Base-by-base conservation (phyloP, 2,113 vertebrate species). In the Psilopsiagon aurifrons region DNA sequence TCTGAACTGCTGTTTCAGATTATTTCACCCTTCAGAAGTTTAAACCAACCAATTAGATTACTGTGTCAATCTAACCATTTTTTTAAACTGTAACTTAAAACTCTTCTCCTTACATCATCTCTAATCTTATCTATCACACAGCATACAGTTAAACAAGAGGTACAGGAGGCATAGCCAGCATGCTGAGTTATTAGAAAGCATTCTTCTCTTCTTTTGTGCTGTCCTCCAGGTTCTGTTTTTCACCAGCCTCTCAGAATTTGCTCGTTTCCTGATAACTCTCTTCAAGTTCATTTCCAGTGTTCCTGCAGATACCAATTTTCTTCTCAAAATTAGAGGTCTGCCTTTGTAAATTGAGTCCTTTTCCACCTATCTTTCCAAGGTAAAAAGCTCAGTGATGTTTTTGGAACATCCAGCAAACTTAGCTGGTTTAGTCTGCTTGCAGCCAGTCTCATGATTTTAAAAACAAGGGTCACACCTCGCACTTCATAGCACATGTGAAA, bases 121-220 rank as follows among this genome's bases (percentile, higher is more conserved):
- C 64, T 82, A 35, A 79, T 84, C 68, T 92, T 73, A 81, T 54
- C 69, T 74, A 63, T 62, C 86, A 68, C 57, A 47, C 57, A 59
- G 84, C 2, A 11, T 63, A 85, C n/a, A 93, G 76, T 64, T 88
- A 80, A 69, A 74, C 75, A 83, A 7, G 55, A 94, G 67, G 68
- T 51, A 78, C 1, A 24, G 77, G 70, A 57, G 74, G 43, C 51
- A 59, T 57, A 63, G 73, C 44, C 8, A 4, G 66, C 23, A 37
- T 3, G 23, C 69, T 60, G 7, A 1, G 29, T 51, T 46, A 68
- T 70, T 77, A 71, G 62, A 67, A 1, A 5, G 35, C 28, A 49
- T 41, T 88, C 66, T 89, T 78, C 64, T 90, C n/a, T 81, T 64
- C 86, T 82, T 96, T 85, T 93, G 66, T 92, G 88, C 44, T 46